Evolutionary conservation across 1,140 invertebrate species (phyloP).

Genomic region (Drosophila bifasciata): DNA sequence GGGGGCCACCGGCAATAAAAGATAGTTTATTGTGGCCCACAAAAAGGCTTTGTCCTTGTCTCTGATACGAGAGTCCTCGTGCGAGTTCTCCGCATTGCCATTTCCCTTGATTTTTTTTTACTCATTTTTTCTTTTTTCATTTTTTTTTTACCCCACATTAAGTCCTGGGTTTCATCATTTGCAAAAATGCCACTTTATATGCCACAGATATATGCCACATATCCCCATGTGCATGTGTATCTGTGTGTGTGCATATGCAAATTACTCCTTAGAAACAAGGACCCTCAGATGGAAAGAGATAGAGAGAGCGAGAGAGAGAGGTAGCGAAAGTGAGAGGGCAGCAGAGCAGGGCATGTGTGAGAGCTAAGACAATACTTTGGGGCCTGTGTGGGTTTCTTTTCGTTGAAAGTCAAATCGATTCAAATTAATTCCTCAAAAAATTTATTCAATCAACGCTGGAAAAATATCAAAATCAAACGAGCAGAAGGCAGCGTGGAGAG

Average conservation of each 20-base stretch:
- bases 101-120: slow-evolving; percentile 10
- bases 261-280: not conserved
- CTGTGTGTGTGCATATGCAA: slow-evolving; percentile 37
- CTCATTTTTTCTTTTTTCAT: not conserved
- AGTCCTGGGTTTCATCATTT: slow-evolving; percentile 44
- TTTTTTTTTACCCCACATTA: slow-evolving; percentile 39
- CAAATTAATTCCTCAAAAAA: slow-evolving; percentile 21
- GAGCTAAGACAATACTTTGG: slow-evolving; percentile 33
- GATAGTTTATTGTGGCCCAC: slow-evolving; percentile 64
- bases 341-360: not conserved
- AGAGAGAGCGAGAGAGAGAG: slow-evolving; percentile 23
- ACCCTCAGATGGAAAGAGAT: not conserved
- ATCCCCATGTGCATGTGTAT: not conserved
- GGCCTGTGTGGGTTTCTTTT: slow-evolving; percentile 8
- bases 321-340: not conserved
- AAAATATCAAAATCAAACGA: not conserved
- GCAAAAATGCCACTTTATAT: slow-evolving; percentile 55
- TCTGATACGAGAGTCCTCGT: slow-evolving; percentile 11
- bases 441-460: slow-evolving; percentile 24
- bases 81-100: slow-evolving; percentile 11
- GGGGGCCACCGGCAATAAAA: slow-evolving; percentile 54
- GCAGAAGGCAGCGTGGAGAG: no score
- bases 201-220: slow-evolving; percentile 36
- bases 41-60: slow-evolving; percentile 49
- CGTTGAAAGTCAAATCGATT: slow-evolving; percentile 12